A percentile compares a stretch with the other conserved stretches of the same genome.
Evolutionary conservation across 2,888 invertebrate species (phyloP).

Genomic region (Drosophila paracracens): DNA sequence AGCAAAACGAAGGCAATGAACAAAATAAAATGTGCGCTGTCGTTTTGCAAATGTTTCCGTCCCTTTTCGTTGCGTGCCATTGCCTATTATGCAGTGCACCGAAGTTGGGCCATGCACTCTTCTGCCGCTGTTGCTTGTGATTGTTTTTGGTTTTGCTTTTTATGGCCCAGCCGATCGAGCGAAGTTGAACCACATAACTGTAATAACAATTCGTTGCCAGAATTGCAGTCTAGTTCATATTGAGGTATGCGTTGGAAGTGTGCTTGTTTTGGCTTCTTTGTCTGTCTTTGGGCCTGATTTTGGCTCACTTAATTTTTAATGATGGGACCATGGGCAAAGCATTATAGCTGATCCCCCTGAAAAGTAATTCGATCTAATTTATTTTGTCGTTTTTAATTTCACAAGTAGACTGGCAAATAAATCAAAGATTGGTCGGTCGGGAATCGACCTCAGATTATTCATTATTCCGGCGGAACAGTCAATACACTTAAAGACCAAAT

Average conservation of each 20-base stretch:
- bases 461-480: background rate
- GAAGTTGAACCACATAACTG: background rate
- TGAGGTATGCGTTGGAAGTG: background rate
- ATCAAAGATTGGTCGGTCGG: background rate
- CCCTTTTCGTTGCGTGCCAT: background rate
- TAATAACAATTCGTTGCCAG: background rate
- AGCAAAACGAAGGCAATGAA: background rate
- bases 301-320: background rate
- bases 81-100: background rate
- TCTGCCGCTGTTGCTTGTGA: background rate
- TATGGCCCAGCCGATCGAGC: background rate
- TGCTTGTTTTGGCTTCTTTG: background rate
- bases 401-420: background rate
- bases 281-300: background rate
- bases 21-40: background rate
- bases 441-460: background rate
- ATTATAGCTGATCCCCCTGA: background rate
- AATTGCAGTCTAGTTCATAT: background rate
- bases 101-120: background rate
- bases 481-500: background rate
- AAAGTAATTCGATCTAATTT: background rate
- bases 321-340: background rate
- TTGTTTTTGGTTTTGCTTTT: background rate
- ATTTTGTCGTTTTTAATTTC: background rate
- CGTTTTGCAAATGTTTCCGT: background rate